These are phyloP conservation scores for Cosmorhoe ocellata DNA, from an alignment of 2,888 invertebrate genomes.

Conservation along the genomic window DNA sequence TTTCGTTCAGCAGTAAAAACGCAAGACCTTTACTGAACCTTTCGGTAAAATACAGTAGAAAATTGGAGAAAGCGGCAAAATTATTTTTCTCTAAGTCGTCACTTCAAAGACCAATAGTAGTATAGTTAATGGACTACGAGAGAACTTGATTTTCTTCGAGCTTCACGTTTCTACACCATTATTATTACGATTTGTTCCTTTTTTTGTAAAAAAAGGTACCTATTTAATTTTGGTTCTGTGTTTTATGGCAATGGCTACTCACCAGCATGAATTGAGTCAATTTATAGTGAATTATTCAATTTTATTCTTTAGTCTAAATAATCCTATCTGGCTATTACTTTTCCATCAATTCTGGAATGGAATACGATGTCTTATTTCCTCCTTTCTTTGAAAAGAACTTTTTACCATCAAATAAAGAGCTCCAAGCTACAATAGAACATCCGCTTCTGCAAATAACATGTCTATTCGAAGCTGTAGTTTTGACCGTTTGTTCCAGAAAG, in stretches of 20 bases:
- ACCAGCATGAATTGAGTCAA: too few species aligned
- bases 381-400: slow-evolving; percentile 11
- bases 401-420: slow-evolving; percentile 13
- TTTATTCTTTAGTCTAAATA: too few species aligned
- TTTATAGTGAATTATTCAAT: too few species aligned
- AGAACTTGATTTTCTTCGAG: slow-evolving; percentile 14
- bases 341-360: not conserved
- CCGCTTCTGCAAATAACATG: slow-evolving; percentile 15
- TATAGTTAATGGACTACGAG: slow-evolving; percentile 20
- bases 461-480: slow-evolving; percentile 11
- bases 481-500: slow-evolving; percentile 13
- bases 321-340: not conserved
- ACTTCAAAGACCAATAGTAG: slow-evolving; percentile 22
- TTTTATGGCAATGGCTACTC: too few species aligned
- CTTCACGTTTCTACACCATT: not conserved
- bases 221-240: too few species aligned
- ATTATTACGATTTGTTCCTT: not conserved
- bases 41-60: slow-evolving; percentile 7
- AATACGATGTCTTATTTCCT: slow-evolving; percentile 1
- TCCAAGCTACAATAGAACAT: slow-evolving; percentile 15
- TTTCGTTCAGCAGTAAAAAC: not conserved
- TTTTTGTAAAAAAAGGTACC: too few species aligned
- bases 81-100: slow-evolving; percentile 27
- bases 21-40: not conserved
- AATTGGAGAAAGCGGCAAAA: slow-evolving; percentile 10